Percentiles rank a stretch among this genome's conserved stretches.
Conservation (phyloP, 1,140 invertebrate genomes). For the Dendroctonus valens region DNA sequence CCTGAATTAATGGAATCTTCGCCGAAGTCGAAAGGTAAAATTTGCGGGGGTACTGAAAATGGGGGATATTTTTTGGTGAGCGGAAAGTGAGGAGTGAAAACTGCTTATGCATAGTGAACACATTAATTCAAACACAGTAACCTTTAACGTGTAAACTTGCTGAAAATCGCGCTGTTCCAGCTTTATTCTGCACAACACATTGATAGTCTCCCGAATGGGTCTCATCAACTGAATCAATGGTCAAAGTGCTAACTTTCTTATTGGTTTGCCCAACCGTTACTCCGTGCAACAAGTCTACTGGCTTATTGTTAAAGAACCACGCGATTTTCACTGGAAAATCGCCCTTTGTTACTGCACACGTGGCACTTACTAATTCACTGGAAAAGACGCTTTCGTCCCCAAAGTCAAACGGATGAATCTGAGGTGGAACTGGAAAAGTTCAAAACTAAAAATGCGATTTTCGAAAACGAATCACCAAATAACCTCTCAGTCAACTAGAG, state of each 20-base stretch:
- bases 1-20: conserved; percentile 76
- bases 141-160: conserved; percentile 61
- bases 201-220: conserved; percentile 59
- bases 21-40: conserved; percentile 73
- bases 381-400: conserved; percentile 66
- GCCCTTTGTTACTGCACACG: conserved; percentile 72
- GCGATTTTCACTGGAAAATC: conserved; percentile 71
- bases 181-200: conserved; percentile 58
- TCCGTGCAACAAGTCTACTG: conserved; percentile 47
- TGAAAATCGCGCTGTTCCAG: conserved; percentile 52
- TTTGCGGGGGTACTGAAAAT: conserved; percentile 59
- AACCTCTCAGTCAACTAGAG: no score
- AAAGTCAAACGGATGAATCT: conserved; percentile 55
- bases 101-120: no score
- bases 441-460: no score
- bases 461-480: no score
- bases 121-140: conserved; percentile 46
- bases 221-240: conserved; percentile 57
- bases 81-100: not conserved
- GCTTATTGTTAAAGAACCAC: conserved; percentile 64
- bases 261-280: conserved; percentile 51
- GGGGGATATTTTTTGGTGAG: not conserved
- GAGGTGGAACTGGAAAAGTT: conserved; percentile 43
- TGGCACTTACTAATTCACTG: conserved; percentile 67
- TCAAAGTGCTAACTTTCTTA: conserved; percentile 58